Percentiles rank a stretch among this genome's conserved stretches.
These are phyloP conservation scores for Prosapia bicincta DNA, from an alignment of 2,888 invertebrate genomes.

Conservation along the genomic window DNA sequence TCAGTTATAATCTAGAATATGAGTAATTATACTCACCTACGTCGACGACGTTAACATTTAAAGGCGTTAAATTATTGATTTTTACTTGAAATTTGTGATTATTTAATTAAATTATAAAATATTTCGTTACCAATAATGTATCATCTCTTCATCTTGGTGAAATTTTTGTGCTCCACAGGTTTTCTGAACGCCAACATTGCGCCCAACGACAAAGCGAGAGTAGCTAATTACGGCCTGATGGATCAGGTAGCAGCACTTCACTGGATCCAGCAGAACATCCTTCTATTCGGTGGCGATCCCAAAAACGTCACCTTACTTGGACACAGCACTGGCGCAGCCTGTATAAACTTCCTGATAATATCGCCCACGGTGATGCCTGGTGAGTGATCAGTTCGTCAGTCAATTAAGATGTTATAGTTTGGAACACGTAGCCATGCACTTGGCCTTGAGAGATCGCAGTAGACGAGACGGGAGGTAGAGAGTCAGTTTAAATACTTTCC, in stretches of 20 bases:
- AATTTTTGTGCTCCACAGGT: conserved; percentile 51
- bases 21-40: too few relatives aligned
- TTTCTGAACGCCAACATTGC: conserved; percentile 87
- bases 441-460: too few relatives aligned
- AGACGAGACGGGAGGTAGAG: too few relatives aligned
- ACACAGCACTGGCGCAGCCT: conserved; percentile 95
- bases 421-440: too few relatives aligned
- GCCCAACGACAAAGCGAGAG: conserved; percentile 80
- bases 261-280: conserved; percentile 96
- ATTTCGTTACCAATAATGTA: background rate
- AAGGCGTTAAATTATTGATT: too few relatives aligned
- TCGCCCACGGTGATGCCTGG: conserved; percentile 90
- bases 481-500: too few relatives aligned
- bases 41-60: too few relatives aligned
- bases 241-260: conserved; percentile 96
- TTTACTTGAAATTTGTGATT: background rate
- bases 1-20: too few relatives aligned
- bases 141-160: background rate
- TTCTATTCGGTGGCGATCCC: conserved; percentile 92
- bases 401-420: too few relatives aligned
- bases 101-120: background rate
- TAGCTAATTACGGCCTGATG: conserved; percentile 96
- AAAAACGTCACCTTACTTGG: conserved; percentile 91
- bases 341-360: conserved; percentile 95
- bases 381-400: too few relatives aligned